Conservation (phyloP, 2,113 vertebrate species). For the Cyprinodon tularosa region DNA sequence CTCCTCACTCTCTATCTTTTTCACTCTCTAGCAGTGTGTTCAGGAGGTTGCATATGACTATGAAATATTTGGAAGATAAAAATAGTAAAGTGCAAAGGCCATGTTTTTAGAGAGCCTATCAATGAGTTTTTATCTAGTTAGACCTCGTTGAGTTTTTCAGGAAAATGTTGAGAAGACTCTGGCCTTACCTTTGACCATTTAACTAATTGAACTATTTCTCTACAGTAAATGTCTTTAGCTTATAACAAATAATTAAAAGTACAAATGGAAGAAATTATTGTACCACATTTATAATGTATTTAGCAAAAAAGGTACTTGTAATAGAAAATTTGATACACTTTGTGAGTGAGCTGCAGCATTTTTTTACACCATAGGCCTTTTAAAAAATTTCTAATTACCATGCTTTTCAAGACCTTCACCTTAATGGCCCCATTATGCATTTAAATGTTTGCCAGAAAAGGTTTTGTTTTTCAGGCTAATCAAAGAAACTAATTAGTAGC, state of each 20-base stretch:
- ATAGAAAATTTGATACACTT: background rate
- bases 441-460: background rate
- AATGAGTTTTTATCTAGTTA: background rate
- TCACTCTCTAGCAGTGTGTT: background rate
- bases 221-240: background rate
- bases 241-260: background rate
- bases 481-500: conserved; percentile 6
- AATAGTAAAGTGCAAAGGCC: background rate
- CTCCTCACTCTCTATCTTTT: background rate
- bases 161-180: background rate
- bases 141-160: background rate
- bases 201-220: background rate
- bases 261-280: background rate
- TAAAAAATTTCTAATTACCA: background rate
- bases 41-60: background rate
- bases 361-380: background rate
- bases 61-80: background rate
- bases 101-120: too few relatives aligned
- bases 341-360: background rate
- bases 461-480: conserved; percentile 3
- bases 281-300: background rate
- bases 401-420: background rate
- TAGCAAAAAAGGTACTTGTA: background rate
- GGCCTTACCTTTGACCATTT: background rate
- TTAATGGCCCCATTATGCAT: background rate